Conservation (phyloP, 2,888 invertebrate species). For the Hemistola chrysoprasaria region DNA sequence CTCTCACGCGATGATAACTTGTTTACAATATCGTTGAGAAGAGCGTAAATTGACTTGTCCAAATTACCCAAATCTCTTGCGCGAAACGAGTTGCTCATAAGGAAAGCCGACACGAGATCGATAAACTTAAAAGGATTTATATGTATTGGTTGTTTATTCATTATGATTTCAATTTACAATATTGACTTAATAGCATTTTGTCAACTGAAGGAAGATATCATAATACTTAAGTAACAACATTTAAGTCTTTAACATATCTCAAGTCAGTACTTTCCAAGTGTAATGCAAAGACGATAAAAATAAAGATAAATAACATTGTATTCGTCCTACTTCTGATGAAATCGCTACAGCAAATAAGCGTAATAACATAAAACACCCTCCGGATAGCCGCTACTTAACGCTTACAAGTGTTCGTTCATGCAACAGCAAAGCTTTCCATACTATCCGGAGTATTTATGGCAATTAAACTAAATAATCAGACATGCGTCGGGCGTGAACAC, state of each 20-base stretch:
- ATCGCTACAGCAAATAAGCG: too few relatives aligned
- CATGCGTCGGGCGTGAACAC: slow-evolving; percentile 15
- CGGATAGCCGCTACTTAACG: not conserved
- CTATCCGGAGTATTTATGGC: slow-evolving; percentile 6
- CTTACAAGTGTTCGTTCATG: slow-evolving; percentile 1
- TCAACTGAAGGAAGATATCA: too few relatives aligned
- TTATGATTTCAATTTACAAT: too few relatives aligned
- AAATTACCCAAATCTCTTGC: slow-evolving; percentile 18
- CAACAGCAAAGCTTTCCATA: slow-evolving; percentile 2
- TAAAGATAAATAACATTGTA: too few relatives aligned
- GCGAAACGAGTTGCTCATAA: slow-evolving; percentile 9
- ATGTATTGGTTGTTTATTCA: too few relatives aligned
- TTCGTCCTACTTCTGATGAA: too few relatives aligned
- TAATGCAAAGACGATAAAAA: too few relatives aligned
- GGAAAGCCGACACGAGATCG: not conserved
- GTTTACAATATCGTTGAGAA: slow-evolving; percentile 24
- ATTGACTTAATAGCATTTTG: too few relatives aligned
- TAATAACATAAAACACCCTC: slow-evolving; percentile 6
- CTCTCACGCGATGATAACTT: slow-evolving; percentile 21
- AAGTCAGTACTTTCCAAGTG: too few relatives aligned
- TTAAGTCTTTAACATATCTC: too few relatives aligned
- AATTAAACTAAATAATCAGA: slow-evolving; percentile 20
- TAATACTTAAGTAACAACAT: too few relatives aligned
- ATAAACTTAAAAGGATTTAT: too few relatives aligned
- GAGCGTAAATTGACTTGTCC: slow-evolving; percentile 19